These are phyloP conservation scores for Speoplatyrhinus poulsoni DNA, from an alignment of 2,113 vertebrate species.

Conservation along the genomic window DNA sequence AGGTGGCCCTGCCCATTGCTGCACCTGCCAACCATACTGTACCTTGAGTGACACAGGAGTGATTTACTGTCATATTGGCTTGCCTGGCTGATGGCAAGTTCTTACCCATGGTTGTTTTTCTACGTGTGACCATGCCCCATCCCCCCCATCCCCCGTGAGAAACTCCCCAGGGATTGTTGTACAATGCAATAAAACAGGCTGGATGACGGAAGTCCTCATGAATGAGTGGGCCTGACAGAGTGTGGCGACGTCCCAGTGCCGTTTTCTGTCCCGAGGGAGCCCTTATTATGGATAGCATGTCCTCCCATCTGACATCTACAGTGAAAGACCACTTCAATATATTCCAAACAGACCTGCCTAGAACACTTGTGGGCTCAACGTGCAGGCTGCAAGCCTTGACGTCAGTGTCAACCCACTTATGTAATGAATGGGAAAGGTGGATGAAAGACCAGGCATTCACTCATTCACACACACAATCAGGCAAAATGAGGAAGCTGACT, in stretches of 20 bases:
- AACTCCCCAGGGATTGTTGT: background rate
- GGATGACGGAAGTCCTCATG: background rate
- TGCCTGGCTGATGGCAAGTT: background rate
- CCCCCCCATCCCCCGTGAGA: too few relatives aligned
- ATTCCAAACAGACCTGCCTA: background rate
- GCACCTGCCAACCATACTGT: too few relatives aligned
- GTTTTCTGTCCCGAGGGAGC: background rate
- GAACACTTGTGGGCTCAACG: background rate
- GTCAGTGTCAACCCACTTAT: background rate
- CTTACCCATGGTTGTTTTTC: background rate
- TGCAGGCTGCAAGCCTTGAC: background rate
- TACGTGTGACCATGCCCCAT: background rate
- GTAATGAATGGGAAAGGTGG: background rate
- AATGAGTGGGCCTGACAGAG: background rate
- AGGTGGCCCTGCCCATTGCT: too few relatives aligned
- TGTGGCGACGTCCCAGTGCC: background rate
- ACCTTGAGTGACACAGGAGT: background rate
- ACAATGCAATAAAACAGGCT: background rate
- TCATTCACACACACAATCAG: background rate
- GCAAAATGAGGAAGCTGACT: background rate
- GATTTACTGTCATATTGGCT: background rate
- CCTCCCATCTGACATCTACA: background rate
- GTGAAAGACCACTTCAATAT: background rate
- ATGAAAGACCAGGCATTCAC: too few relatives aligned
- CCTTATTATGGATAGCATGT: background rate